Evolutionary conservation across 2,888 invertebrate species (phyloP).

Genomic region (Lithophane ornitopus): DNA sequence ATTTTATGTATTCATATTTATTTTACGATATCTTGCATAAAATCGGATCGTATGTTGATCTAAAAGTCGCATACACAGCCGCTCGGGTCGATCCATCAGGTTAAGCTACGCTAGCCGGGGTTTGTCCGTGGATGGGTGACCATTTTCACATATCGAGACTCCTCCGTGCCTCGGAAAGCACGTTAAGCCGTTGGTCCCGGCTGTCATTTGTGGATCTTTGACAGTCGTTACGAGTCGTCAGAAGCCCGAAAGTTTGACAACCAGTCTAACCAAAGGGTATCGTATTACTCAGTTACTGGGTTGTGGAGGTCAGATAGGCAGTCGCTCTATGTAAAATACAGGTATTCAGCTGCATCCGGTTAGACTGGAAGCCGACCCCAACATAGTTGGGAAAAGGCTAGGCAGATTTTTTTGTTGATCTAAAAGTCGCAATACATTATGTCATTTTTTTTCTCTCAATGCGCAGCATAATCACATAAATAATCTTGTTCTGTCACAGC

Average conservation of each 20-base stretch:
- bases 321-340: too few species aligned
- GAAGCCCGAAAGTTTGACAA: not conserved
- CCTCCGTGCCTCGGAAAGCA: too few species aligned
- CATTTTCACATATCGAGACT: not conserved
- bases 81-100: not conserved
- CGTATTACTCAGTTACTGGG: too few species aligned
- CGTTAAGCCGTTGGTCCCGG: not conserved
- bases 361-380: too few species aligned
- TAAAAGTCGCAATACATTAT: not conserved
- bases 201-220: not conserved
- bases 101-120: not conserved
- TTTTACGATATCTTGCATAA: too few species aligned
- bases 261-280: too few species aligned
- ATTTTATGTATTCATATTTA: too few species aligned
- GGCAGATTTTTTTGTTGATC: not conserved
- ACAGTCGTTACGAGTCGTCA: not conserved
- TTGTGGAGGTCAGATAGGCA: too few species aligned
- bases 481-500: conserved; percentile 14
- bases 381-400: not conserved
- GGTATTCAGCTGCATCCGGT: too few species aligned
- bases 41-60: too few species aligned
- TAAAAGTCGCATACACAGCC: too few species aligned
- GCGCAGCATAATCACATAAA: too few species aligned
- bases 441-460: not conserved
- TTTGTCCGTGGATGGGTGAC: not conserved